These are phyloP conservation scores for Synergus umbraculus DNA, from an alignment of 2,888 invertebrate species.

Conservation along the genomic window DNA sequence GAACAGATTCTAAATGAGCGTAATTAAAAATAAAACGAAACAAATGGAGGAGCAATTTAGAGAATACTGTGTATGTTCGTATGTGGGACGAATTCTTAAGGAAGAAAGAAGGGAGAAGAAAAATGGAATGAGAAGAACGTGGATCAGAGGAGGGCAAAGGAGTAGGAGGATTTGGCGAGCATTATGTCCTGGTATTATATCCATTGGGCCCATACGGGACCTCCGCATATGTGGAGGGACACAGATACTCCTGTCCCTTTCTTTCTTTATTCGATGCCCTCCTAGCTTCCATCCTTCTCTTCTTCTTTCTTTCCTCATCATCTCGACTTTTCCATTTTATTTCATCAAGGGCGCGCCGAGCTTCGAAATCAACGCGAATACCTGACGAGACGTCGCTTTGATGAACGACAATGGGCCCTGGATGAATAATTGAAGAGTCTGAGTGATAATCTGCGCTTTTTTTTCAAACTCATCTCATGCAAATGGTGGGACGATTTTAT, in stretches of 20 bases:
- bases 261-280: conserved; percentile 33
- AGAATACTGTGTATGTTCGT: background rate
- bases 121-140: conserved; percentile 23
- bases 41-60: background rate
- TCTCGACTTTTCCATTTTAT: conserved; percentile 1
- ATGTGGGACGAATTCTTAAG: conserved; percentile 5
- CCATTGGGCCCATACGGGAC: conserved; percentile 50
- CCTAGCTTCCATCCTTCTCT: background rate
- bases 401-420: conserved; percentile 33
- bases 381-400: conserved; percentile 31
- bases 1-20: too few species aligned
- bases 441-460: conserved; percentile 28
- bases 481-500: background rate
- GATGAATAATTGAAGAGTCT: conserved; percentile 31
- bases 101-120: conserved; percentile 31
- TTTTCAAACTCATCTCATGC: background rate
- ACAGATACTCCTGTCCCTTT: conserved; percentile 29
- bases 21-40: background rate
- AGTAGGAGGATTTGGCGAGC: conserved; percentile 48
- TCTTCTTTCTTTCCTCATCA: conserved; percentile 12
- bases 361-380: conserved; percentile 17
- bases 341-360: conserved; percentile 2
- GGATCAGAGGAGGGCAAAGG: conserved; percentile 38
- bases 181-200: conserved; percentile 60
- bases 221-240: conserved; percentile 47